These are phyloP conservation scores for Amphipoea lucens DNA, from an alignment of 2,888 invertebrate species.

Conservation along the genomic window DNA sequence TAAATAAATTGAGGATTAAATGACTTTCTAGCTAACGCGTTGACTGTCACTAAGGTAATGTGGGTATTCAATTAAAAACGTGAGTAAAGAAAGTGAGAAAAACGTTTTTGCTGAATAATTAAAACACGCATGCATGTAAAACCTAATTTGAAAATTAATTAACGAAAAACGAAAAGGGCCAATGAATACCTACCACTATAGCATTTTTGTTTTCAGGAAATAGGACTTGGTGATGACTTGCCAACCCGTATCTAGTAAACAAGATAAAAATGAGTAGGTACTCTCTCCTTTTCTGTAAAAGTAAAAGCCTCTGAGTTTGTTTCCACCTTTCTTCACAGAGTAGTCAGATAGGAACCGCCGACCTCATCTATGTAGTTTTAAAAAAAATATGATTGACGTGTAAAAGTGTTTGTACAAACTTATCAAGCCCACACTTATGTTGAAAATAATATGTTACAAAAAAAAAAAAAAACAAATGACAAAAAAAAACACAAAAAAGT, in stretches of 20 bases:
- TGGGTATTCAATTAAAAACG: constrained; percentile 15
- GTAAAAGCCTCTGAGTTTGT: no score
- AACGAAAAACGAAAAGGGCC: no score
- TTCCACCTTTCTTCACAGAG: no score
- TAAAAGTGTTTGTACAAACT: no score
- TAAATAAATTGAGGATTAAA: constrained; percentile 52
- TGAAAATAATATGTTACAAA: background rate
- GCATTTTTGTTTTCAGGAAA: background rate
- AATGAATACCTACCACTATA: background rate
- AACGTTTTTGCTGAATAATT: background rate
- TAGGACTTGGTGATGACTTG: background rate
- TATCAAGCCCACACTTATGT: background rate
- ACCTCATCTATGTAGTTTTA: no score
- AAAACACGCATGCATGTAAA: background rate
- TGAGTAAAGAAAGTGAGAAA: background rate
- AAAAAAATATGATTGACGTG: no score
- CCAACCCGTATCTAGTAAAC: background rate
- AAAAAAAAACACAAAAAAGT: background rate
- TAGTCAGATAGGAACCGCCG: no score
- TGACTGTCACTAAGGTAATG: constrained; percentile 20
- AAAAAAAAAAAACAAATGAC: background rate
- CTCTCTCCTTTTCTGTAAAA: background rate
- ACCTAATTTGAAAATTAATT: background rate
- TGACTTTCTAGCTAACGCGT: constrained; percentile 23
- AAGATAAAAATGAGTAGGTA: background rate